Evolutionary conservation across 2,888 invertebrate genomes (phyloP).

Genomic region (Lycocerus yunnanus): DNA sequence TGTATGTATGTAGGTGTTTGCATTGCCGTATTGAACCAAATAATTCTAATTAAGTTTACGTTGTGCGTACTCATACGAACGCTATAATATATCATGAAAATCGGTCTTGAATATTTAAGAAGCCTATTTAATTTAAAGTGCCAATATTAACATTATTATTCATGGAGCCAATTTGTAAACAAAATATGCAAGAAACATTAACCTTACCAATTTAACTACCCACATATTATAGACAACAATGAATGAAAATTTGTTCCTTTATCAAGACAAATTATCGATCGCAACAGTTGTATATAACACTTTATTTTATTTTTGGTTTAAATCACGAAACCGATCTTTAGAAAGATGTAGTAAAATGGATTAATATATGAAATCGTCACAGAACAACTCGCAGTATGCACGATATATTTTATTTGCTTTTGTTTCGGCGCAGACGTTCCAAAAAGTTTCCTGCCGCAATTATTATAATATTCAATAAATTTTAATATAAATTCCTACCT

Average conservation of each 20-base stretch:
- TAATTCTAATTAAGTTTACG: background rate
- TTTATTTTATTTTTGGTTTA: background rate
- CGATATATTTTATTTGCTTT: background rate
- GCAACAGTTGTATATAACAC: background rate
- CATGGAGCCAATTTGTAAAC: background rate
- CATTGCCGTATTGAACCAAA: background rate
- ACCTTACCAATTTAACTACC: background rate
- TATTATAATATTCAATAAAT: background rate
- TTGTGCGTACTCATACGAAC: background rate
- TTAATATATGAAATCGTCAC: background rate
- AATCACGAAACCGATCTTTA: background rate
- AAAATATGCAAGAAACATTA: background rate
- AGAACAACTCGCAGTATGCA: background rate
- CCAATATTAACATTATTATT: background rate
- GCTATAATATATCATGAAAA: background rate
- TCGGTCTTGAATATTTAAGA: background rate
- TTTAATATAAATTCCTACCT: conserved; percentile 23
- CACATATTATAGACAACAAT: background rate
- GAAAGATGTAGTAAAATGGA: background rate
- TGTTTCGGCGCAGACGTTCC: background rate
- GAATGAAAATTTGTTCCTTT: background rate
- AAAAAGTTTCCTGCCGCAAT: background rate
- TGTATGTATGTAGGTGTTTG: background rate
- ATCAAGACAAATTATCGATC: background rate
- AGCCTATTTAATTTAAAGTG: background rate